phyloP scores from a whole-genome alignment of 1,140 invertebrate genomes.

The Chionoecetes opilio region DNA sequence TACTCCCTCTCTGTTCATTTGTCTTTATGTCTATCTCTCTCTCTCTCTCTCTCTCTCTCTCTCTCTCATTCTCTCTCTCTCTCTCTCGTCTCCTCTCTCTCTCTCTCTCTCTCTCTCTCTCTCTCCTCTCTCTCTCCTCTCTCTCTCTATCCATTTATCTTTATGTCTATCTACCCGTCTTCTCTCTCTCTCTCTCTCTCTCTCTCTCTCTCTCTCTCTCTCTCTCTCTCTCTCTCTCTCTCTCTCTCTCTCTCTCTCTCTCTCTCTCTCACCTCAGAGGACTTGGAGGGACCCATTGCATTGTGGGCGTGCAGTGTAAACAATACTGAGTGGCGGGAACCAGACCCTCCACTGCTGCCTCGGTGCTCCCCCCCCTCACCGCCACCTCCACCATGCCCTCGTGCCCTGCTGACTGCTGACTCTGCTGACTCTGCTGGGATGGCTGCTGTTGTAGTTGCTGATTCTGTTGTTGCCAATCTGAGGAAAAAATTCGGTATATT shows the following conservation, averaged over 20 bases:
- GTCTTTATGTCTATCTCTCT: no score
- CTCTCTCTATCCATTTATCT: no score
- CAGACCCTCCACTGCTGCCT: conserved; percentile 79
- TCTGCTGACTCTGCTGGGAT: not conserved
- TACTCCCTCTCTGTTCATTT: no score
- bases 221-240: no score
- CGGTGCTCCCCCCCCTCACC: conserved; percentile 54
- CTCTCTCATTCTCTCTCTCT: no score
- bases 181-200: no score
- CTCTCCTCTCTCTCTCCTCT: no score
- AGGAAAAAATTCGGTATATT: not conserved
- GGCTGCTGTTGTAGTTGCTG: not conserved
- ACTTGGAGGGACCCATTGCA: conserved; percentile 83
- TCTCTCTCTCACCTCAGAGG: conserved; percentile 60
- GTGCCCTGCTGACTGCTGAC: not conserved
- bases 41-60: no score
- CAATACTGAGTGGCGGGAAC: conserved; percentile 83
- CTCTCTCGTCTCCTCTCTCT: no score
- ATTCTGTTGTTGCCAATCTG: conserved; percentile 60
- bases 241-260: not conserved
- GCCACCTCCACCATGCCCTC: conserved; percentile 45
- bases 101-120: no score
- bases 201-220: no score
- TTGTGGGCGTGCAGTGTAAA: conserved; percentile 84
- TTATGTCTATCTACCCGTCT: no score